These are phyloP conservation scores for Cryptoprocta ferox DNA, from an alignment of 2,797 vertebrate genomes.

Conservation along the genomic window DNA sequence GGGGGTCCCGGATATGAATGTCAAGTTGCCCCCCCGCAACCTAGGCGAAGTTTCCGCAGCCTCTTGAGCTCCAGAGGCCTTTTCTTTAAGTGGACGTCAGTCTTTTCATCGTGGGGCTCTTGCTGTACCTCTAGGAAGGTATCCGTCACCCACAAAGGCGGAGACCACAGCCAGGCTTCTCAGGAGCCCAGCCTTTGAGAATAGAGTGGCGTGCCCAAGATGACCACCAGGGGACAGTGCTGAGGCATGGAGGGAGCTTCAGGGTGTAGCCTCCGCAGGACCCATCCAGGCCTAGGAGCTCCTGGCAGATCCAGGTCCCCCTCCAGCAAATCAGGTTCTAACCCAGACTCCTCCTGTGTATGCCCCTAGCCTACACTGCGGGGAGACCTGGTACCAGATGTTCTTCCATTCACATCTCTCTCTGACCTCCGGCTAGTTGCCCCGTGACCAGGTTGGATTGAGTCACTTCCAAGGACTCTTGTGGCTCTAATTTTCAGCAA, in stretches of 20 bases:
- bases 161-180: neutral
- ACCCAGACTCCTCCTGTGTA: neutral
- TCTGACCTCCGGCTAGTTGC: accelerated
- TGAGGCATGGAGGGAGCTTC: neutral
- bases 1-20: neutral
- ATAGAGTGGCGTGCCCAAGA: neutral
- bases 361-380: too few species aligned
- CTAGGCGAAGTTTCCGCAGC: neutral
- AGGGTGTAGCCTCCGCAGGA: too few species aligned
- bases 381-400: neutral
- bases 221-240: slow-evolving; percentile 69
- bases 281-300: neutral
- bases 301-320: neutral
- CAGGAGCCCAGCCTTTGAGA: neutral
- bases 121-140: neutral
- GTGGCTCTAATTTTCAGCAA: neutral
- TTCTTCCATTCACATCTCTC: neutral
- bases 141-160: neutral
- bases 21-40: neutral
- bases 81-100: neutral
- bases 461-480: neutral
- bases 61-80: neutral
- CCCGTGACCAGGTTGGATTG: neutral
- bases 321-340: neutral
- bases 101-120: neutral